Percentiles rank a stretch among this genome's conserved stretches.
Conservation (phyloP, 1,140 invertebrate genomes). For the Heliconius nattereri region DNA sequence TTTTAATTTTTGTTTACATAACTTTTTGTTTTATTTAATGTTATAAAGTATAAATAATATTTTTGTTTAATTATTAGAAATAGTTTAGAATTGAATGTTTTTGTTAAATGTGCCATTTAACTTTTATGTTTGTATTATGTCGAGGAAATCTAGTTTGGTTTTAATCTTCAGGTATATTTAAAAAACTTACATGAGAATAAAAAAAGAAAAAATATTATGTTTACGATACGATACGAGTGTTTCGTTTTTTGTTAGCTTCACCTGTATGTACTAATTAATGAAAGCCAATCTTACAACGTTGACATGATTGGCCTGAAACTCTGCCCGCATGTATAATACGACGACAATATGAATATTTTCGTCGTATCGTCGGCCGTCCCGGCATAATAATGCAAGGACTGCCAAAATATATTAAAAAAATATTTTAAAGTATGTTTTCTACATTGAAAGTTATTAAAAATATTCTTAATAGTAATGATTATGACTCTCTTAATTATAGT, state of each 20-base stretch:
- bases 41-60: neutral
- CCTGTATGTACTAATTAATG: too few species aligned
- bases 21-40: conserved; percentile 10
- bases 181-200: neutral
- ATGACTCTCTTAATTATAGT: conserved; percentile 52
- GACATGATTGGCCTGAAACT: too few species aligned
- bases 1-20: conserved; percentile 24
- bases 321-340: too few species aligned
- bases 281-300: too few species aligned
- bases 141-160: conserved; percentile 2
- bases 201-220: too few species aligned
- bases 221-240: too few species aligned
- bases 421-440: neutral
- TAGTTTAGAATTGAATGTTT: neutral
- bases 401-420: neutral
- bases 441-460: neutral
- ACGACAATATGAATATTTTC: too few species aligned
- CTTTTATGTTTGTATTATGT: neutral
- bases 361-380: too few species aligned
- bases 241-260: too few species aligned
- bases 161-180: conserved; percentile 12
- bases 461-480: neutral
- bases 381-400: too few species aligned
- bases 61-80: neutral
- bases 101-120: neutral